Base-by-base conservation (phyloP, 1,140 invertebrate species). In the Micrasema longulum region DNA sequence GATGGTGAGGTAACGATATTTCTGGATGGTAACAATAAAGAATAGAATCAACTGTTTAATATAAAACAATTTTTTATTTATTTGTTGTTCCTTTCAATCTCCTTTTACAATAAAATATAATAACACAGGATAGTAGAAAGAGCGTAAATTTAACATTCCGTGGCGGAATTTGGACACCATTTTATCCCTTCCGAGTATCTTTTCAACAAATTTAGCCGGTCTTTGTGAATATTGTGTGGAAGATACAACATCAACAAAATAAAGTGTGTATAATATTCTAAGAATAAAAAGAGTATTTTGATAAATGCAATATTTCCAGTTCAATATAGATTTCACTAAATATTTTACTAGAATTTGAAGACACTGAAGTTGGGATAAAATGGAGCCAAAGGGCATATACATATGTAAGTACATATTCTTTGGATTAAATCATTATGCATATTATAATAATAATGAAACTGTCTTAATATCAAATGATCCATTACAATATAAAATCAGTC, bases 401-500 rank as follows among this genome's bases (percentile, higher is more conserved):
- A n/a, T n/a, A n/a, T n/a, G n/a, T n/a, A 75, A 75, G 74, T 75
- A 75, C 74, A 75, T 70, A 69, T 43, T 75, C 74, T 75, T 75
- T 75, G 70, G 74, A 62, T 72, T 75, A 69, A 65, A 74, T 57
- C 35, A 71, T 69, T 62, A 71, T n/a, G n/a, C 67, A 67, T 47
- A 45, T 67, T 36, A 64, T 23, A 68, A 71, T 68, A 74, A 67
- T 45, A 65, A 69, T 69, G 66, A 62, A 68, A 71, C 65, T 72
- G 66, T 74, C 69, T 75, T 68, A 71, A 72, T 71, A 71, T 71
- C 65, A 74, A 75, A 75, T 72, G 73, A 75, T 75, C 62, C 69
- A 75, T 75, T 75, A 71, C 48, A 75, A 80, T 81, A 83, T 79
- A 83, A 83, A 82, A 83, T 83, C 82, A 83, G 81, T 84, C 81